Evolutionary conservation across 2,113 vertebrate genomes (phyloP), one percentile per base, ranked within the genome.

Genomic region (Microtus richardsoni): DNA sequence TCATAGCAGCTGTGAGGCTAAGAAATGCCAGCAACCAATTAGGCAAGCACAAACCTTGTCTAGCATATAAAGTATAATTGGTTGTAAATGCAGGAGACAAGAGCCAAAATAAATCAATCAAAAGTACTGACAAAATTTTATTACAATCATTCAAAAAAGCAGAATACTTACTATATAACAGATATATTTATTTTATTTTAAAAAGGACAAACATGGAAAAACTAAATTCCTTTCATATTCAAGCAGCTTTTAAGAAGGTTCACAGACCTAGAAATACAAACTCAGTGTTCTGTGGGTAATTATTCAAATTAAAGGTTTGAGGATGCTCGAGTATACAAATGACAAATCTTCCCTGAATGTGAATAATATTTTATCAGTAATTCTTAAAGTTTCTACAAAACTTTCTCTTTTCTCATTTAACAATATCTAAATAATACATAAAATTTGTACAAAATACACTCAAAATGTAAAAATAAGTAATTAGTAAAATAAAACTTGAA

Each of bases 1-100:
- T 94, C 92, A 98, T 92, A 98, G 98, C 98, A 99, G 98, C 96
- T 98, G 98, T 96, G 96, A 98, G 95, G 96, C 94, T 98, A 88
- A 98, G 97, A 98, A 98, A 98, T 97, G 97, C 97, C 98, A 98
- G 97, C 97, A 98, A 98, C 97, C 95, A 98, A 98, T 98, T 98
- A 98, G 96, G 86, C 97, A 97, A 98, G 97, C 97, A 98, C 97
- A 98, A 98, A 98, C 80, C 95, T 96, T 47, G 84, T 97, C 97
- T 98, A 98, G 97, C 98, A 98, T 98, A 96, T 97, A 97, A 99
- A 98, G 96, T 96, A 97, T 97, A 97, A 98, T 96, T 98, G 80
- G 54, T 92, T 97, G 97, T 95, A 98, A 98, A 97, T 91, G 84
- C 12, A 97, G 54, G 89, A 94, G 66, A 2, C 0, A 84, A 93